These are phyloP conservation scores for Seriola quinqueradiata DNA, from an alignment of 2,113 vertebrate genomes.

Conservation along the genomic window DNA sequence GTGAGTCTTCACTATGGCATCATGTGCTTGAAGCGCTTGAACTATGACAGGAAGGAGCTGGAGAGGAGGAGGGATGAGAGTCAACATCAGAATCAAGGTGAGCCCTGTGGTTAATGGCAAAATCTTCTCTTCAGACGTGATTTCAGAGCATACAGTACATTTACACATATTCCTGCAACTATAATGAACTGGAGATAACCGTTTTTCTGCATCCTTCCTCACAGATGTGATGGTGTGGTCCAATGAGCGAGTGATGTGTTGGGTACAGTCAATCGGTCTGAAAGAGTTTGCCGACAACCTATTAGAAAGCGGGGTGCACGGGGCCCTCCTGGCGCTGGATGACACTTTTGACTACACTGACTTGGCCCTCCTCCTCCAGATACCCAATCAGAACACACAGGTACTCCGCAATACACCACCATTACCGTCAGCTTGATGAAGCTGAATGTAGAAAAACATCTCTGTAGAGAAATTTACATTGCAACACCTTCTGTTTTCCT, in stretches of 20 bases:
- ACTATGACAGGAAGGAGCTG: slow-evolving; percentile 95
- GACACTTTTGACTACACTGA: slow-evolving; percentile 95
- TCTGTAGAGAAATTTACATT: not conserved
- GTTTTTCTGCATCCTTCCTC: not conserved
- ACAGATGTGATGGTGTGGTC: slow-evolving; percentile 97
- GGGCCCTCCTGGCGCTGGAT: slow-evolving; percentile 92
- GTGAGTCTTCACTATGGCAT: slow-evolving; percentile 96
- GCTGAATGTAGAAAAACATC: not conserved
- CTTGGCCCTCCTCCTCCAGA: slow-evolving; percentile 92
- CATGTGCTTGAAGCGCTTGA: slow-evolving; percentile 95
- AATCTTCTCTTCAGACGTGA: not conserved
- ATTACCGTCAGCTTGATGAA: not conserved
- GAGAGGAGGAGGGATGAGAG: slow-evolving; percentile 92
- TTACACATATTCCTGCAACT: not conserved
- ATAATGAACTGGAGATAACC: not conserved
- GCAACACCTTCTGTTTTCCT: not conserved
- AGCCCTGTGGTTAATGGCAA: not conserved
- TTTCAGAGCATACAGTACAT: not conserved
- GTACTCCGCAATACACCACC: slow-evolving; percentile 60
- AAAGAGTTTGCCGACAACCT: slow-evolving; percentile 95
- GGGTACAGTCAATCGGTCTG: slow-evolving; percentile 92
- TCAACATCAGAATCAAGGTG: slow-evolving; percentile 92
- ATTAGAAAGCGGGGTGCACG: slow-evolving; percentile 93
- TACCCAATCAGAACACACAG: slow-evolving; percentile 95
- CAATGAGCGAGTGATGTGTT: slow-evolving; percentile 95